A percentile compares a stretch with the other conserved stretches of the same genome.
These are phyloP conservation scores for Xyrichtys novacula DNA, from an alignment of 2,797 vertebrate species.

Conservation along the genomic window DNA sequence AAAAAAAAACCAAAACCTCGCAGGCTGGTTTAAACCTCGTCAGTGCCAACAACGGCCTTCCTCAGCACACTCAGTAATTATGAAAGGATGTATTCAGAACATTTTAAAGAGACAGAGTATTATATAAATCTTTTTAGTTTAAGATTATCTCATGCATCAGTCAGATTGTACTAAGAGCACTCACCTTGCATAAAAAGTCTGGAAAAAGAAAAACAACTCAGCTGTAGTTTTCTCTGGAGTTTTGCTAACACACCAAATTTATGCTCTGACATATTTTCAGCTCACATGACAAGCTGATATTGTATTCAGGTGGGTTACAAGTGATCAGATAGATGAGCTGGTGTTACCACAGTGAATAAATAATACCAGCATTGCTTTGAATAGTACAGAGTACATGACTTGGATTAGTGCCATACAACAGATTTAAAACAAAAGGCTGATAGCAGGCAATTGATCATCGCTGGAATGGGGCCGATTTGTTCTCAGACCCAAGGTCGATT, in stretches of 20 bases:
- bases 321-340: conserved; percentile 35
- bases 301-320: conserved; percentile 45
- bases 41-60: conserved; percentile 78
- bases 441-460: conserved; percentile 23
- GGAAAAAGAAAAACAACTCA: conserved; percentile 44
- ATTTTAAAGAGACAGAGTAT: conserved; percentile 70
- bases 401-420: conserved; percentile 61
- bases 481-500: conserved; percentile 27
- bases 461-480: conserved; percentile 43
- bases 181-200: conserved; percentile 70
- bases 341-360: conserved; percentile 59
- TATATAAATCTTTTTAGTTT: conserved; percentile 75
- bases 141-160: conserved; percentile 63
- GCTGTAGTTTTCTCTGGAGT: conserved; percentile 65
- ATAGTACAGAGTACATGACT: conserved; percentile 54
- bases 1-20: conserved; percentile 31
- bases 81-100: conserved; percentile 71
- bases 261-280: conserved; percentile 48
- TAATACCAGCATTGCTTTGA: conserved; percentile 55
- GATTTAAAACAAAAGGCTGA: conserved; percentile 47
- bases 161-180: conserved; percentile 73
- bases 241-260: conserved; percentile 62
- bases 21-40: conserved; percentile 70
- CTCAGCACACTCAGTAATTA: conserved; percentile 73
- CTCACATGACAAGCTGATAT: conserved; percentile 41